These are phyloP conservation scores for Selene dorsalis DNA, from an alignment of 2,797 vertebrate species.

Conservation along the genomic window DNA sequence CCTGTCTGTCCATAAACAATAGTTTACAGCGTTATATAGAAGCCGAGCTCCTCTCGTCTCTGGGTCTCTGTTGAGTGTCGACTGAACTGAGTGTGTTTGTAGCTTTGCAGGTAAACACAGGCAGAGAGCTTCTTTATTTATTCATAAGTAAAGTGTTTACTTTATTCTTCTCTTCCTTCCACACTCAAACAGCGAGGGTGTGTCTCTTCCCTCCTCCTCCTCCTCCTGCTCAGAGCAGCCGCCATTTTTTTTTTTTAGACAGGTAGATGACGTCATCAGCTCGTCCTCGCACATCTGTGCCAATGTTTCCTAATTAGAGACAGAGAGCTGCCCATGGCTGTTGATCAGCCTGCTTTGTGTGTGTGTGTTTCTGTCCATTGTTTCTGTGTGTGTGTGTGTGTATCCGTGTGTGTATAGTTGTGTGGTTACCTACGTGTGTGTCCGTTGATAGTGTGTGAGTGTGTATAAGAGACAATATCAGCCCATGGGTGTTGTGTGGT, in stretches of 20 bases:
- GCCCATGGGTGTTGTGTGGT: slow-evolving; percentile 56
- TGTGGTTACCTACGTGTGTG: background rate
- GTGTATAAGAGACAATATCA: slow-evolving; percentile 19
- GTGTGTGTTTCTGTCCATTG: background rate
- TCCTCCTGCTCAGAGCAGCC: slow-evolving; percentile 18
- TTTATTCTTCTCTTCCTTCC: slow-evolving; percentile 24
- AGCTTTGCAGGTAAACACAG: slow-evolving; percentile 31
- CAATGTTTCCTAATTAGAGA: slow-evolving; percentile 58
- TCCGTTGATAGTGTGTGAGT: slow-evolving; percentile 7
- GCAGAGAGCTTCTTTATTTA: slow-evolving; percentile 44
- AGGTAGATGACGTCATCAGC: slow-evolving; percentile 53
- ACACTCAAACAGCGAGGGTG: background rate
- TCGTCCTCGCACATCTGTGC: slow-evolving; percentile 44
- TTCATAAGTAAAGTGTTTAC: slow-evolving; percentile 44
- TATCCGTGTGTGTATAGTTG: slow-evolving; percentile 1
- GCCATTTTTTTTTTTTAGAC: background rate
- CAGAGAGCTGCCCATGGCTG: slow-evolving; percentile 48
- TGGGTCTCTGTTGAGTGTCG: slow-evolving; percentile 1
- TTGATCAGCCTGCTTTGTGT: slow-evolving; percentile 40
- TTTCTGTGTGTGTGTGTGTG: too few relatives aligned
- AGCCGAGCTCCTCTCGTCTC: slow-evolving; percentile 6
- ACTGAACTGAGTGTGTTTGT: slow-evolving; percentile 23
- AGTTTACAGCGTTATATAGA: slow-evolving; percentile 9
- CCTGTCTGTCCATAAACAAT: background rate
- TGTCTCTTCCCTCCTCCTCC: slow-evolving; percentile 13